phyloP scores from a whole-genome alignment of 2,888 invertebrate genomes.

The Sphaerophoria taeniata region DNA sequence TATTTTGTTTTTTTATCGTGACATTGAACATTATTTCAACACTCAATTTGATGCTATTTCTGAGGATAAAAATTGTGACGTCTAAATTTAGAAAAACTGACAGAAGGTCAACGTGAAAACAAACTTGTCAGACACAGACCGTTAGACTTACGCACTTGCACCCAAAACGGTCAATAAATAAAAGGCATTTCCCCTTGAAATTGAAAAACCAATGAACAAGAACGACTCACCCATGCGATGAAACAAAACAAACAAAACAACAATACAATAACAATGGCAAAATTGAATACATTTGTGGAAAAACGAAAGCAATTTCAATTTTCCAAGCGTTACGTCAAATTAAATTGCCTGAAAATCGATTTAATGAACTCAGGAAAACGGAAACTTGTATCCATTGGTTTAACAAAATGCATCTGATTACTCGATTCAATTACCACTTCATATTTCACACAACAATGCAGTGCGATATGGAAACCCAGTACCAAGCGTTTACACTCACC shows the following conservation, averaged over 20 bases:
- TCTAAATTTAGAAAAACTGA: too few species aligned
- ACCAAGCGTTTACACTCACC: conserved; percentile 28
- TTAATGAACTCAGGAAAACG: conserved; percentile 15
- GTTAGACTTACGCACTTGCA: neutral
- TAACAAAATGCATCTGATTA: conserved; percentile 62
- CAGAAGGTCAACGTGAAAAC: too few species aligned
- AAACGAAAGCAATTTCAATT: conserved; percentile 49
- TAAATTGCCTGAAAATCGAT: neutral
- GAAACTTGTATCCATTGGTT: conserved; percentile 47
- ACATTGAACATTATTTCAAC: neutral
- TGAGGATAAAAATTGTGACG: too few species aligned
- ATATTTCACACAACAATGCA: conserved; percentile 29
- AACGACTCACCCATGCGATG: conserved; percentile 35
- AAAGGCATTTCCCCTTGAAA: neutral
- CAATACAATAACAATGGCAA: conserved; percentile 46
- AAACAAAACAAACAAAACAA: conserved; percentile 5
- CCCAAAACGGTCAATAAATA: neutral
- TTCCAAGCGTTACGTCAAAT: neutral
- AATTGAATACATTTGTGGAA: conserved; percentile 30
- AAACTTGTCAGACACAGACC: too few species aligned
- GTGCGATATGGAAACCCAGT: neutral
- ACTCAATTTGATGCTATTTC: too few species aligned
- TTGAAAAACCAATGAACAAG: conserved; percentile 31
- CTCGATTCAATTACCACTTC: conserved; percentile 56
- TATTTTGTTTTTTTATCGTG: neutral